Conservation (phyloP, 37 sponge, comb jelly and placozoan genomes). For the Eunapius fragilis region DNA sequence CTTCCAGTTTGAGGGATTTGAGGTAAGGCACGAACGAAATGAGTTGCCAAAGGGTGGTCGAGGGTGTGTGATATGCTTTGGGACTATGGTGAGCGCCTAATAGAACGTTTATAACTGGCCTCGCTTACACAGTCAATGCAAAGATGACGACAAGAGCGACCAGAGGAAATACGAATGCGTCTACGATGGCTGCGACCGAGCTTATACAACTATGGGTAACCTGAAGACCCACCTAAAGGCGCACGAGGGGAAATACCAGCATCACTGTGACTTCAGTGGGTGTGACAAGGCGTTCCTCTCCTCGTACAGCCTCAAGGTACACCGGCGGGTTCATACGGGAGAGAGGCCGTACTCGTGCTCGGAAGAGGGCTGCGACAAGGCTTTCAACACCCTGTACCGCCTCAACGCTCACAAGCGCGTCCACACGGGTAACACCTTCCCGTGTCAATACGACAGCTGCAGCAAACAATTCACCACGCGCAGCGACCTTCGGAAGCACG, state of each 20-base stretch:
- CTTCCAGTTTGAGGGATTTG: neutral
- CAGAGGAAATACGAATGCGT: constrained; percentile 57
- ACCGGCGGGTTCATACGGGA: constrained; percentile 81
- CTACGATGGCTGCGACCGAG: constrained; percentile 77
- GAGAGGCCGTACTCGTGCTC: constrained; percentile 82
- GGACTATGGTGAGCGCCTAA: neutral
- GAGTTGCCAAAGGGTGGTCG: neutral
- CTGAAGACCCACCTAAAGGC: constrained; percentile 79
- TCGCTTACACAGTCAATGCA: neutral
- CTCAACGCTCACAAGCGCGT: constrained; percentile 81
- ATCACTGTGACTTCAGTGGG: constrained; percentile 66
- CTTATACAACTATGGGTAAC: constrained; percentile 72
- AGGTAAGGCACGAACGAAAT: neutral
- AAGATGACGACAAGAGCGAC: neutral
- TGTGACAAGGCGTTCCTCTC: constrained; percentile 90
- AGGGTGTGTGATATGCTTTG: neutral
- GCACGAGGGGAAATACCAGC: constrained; percentile 72
- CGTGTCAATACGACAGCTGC: constrained; percentile 67
- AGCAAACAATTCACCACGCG: constrained; percentile 81
- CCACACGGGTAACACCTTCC: constrained; percentile 88
- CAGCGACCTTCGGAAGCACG: constrained; percentile 87
- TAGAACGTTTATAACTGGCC: neutral
- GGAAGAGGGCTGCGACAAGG: constrained; percentile 64
- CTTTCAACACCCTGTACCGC: constrained; percentile 82
- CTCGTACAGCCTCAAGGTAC: constrained; percentile 81